Evolutionary conservation across 2,797 vertebrate species (phyloP), one percentile per base, ranked within the genome.

Genomic region (Meda fulgida): DNA sequence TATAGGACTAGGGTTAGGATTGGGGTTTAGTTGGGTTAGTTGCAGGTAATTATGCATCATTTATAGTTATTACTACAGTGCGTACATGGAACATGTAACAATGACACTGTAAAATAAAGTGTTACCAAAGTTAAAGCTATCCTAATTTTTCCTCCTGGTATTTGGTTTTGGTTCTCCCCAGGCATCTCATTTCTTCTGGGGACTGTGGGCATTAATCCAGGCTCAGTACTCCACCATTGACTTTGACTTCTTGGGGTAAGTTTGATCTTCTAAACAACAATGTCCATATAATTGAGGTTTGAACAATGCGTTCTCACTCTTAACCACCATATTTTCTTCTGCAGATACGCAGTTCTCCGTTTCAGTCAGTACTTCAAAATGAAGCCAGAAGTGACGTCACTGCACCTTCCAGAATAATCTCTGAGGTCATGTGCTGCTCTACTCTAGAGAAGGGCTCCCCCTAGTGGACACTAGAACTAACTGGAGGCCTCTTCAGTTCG

Each of bases 341-440:
- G 96, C 95, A 99, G 98, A 93, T 99, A 99, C 80, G 97, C 98
- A 80, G 92, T 98, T 90, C 96, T 99, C 89, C 97, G 98, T 86
- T 98, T 99, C 91, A 97, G 94, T 93, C 98, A 99, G 90, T 99
- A 99, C 93, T 98, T 97, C 94, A 99, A 98, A 94, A 99, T 98
- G 97, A 99, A 99, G 92, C 95, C 96, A 6, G 97, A 97, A 87
- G 96, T 95, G 65, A 94, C 93, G 71, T 93, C 90, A 0, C 92
- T 99, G 88, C 95, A 92, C 91, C 92, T 98, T 91, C 97, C 97
- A 0, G 95, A 98, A 93, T 97, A 97, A 95, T 75, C 72, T 69
- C 10, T 38, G 46, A 2, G n/a, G 19, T 83, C 3, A n/a, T 21
- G 58, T 40, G 60, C 75, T 73, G 73, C 63, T 85, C 75, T 82